phyloP scores from a whole-genome alignment of 2,888 invertebrate genomes.

The Polylopha cassiicola region DNA sequence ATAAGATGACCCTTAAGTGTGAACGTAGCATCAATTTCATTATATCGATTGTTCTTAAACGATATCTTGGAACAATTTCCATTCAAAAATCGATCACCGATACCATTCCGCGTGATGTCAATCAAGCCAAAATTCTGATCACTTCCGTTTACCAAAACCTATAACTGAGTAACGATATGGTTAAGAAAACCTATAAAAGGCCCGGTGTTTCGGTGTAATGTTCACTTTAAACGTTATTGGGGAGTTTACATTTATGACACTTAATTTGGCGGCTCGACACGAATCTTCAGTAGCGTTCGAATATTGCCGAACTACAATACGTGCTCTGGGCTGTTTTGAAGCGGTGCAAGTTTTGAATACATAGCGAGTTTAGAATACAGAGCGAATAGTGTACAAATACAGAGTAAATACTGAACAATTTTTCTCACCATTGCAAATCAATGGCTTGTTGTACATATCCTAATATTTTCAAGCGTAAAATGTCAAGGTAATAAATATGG shows the following conservation, averaged over 20 bases:
- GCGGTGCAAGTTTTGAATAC: slow-evolving; percentile 27
- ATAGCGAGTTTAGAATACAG: neutral
- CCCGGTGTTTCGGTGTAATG: slow-evolving; percentile 51
- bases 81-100: neutral
- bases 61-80: too few relatives aligned
- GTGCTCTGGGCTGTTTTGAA: slow-evolving; percentile 45
- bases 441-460: too few relatives aligned
- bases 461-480: too few relatives aligned
- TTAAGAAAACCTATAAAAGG: too few relatives aligned
- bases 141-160: slow-evolving; percentile 26
- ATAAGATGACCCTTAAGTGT: too few relatives aligned
- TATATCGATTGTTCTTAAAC: too few relatives aligned
- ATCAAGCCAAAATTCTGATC: slow-evolving; percentile 13
- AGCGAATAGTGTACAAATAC: too few relatives aligned
- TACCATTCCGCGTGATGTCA: slow-evolving; percentile 9
- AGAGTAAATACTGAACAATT: too few relatives aligned
- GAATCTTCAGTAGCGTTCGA: slow-evolving; percentile 56
- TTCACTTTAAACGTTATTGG: slow-evolving; percentile 54
- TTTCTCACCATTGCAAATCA: too few relatives aligned
- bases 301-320: slow-evolving; percentile 56
- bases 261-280: slow-evolving; percentile 63
- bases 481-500: too few relatives aligned
- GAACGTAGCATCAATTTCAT: too few relatives aligned
- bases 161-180: slow-evolving; percentile 35
- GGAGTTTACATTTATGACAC: slow-evolving; percentile 69